These are phyloP conservation scores for Ecliptopera silaceata DNA, from an alignment of 2,888 invertebrate species.

Conservation along the genomic window DNA sequence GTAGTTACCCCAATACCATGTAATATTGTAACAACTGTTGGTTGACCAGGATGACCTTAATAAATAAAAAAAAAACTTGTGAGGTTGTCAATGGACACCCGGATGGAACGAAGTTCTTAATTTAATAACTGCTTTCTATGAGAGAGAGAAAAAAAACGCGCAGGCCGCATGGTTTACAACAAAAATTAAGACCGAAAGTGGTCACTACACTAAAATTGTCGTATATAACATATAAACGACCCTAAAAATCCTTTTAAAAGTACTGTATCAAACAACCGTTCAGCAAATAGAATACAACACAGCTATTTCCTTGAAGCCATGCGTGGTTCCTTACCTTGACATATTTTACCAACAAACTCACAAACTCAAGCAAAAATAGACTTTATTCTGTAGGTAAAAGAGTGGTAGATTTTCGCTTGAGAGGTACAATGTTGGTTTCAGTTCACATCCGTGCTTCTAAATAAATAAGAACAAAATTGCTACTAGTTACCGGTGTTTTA, in stretches of 20 bases:
- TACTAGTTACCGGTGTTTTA: slow-evolving; percentile 32
- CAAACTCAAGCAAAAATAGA: slow-evolving; percentile 27
- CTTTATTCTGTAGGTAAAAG: slow-evolving; percentile 26
- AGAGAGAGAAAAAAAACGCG: too few relatives aligned
- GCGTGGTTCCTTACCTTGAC: slow-evolving; percentile 51
- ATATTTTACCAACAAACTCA: slow-evolving; percentile 21
- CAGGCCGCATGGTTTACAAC: too few relatives aligned
- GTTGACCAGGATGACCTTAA: too few relatives aligned
- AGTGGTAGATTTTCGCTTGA: slow-evolving; percentile 15
- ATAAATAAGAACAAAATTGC: slow-evolving; percentile 63
- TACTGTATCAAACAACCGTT: slow-evolving; percentile 56
- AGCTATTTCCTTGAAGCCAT: slow-evolving; percentile 63
- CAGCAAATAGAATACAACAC: slow-evolving; percentile 65
- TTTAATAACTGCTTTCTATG: too few relatives aligned
- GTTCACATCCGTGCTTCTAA: slow-evolving; percentile 50
- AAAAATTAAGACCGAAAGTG: too few relatives aligned
- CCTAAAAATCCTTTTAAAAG: slow-evolving; percentile 50
- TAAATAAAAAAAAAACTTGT: too few relatives aligned
- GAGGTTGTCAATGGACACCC: too few relatives aligned
- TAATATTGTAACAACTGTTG: too few relatives aligned
- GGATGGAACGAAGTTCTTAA: too few relatives aligned
- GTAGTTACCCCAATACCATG: too few relatives aligned
- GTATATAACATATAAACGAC: not conserved
- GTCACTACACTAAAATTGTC: too few relatives aligned
- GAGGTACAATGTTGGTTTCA: slow-evolving; percentile 31